phyloP scores from a whole-genome alignment of 2,888 invertebrate species.

The Ypsolopha sequella region DNA sequence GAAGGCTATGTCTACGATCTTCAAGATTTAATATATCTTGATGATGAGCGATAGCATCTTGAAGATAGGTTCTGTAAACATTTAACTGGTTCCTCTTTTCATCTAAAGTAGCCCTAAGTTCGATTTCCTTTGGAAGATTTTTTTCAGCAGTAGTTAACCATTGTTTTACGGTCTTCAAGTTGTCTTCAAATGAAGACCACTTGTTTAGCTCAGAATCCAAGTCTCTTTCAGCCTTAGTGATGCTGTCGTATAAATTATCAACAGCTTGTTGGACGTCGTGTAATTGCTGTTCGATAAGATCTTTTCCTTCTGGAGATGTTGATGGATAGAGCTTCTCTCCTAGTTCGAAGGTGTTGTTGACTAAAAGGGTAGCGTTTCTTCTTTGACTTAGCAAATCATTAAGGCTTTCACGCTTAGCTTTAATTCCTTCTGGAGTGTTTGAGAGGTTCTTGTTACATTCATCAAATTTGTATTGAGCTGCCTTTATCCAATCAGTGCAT shows the following conservation, averaged over 20 bases:
- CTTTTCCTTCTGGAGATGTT: slow-evolving; percentile 89
- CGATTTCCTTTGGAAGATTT: slow-evolving; percentile 82
- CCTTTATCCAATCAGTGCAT: slow-evolving; percentile 84
- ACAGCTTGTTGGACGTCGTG: slow-evolving; percentile 87
- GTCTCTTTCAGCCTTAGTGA: slow-evolving; percentile 82
- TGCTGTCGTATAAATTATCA: slow-evolving; percentile 84
- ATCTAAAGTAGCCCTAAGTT: slow-evolving; percentile 87
- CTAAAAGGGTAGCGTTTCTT: slow-evolving; percentile 77
- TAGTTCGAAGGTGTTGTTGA: slow-evolving; percentile 87
- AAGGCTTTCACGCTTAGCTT: slow-evolving; percentile 76
- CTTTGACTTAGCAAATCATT: slow-evolving; percentile 82
- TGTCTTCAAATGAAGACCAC: slow-evolving; percentile 93
- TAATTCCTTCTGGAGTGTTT: slow-evolving; percentile 77
- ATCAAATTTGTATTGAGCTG: slow-evolving; percentile 80
- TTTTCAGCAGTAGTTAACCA: slow-evolving; percentile 85
- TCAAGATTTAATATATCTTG: slow-evolving; percentile 86
- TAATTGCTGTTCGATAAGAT: slow-evolving; percentile 84
- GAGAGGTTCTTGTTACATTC: slow-evolving; percentile 74
- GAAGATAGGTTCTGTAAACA: slow-evolving; percentile 83
- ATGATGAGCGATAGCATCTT: slow-evolving; percentile 87
- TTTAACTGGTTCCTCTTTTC: slow-evolving; percentile 92
- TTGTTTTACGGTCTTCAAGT: slow-evolving; percentile 79
- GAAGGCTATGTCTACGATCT: slow-evolving; percentile 83
- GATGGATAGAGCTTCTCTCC: slow-evolving; percentile 91
- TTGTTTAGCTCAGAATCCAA: slow-evolving; percentile 86